Evolutionary conservation across 2,888 invertebrate genomes (phyloP).

Genomic region (Cactoblastis cactorum): DNA sequence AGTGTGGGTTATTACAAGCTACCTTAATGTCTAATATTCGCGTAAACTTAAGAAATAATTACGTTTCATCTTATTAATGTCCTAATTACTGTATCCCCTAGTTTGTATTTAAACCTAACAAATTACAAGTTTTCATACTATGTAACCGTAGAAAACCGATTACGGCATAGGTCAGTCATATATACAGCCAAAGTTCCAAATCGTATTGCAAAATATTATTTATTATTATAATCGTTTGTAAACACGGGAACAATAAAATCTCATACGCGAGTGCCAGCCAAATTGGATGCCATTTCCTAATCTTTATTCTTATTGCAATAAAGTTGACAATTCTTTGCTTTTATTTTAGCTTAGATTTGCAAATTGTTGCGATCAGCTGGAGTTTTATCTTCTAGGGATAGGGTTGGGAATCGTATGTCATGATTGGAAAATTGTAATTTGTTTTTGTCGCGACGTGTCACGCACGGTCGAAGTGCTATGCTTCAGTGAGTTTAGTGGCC

Average conservation of each 20-base stretch:
- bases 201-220: constrained; percentile 23
- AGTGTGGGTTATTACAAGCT: too few species aligned
- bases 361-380: constrained; percentile 2
- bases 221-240: constrained; percentile 31
- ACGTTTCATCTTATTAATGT: too few species aligned
- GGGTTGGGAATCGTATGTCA: constrained; percentile 22
- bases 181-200: constrained; percentile 18
- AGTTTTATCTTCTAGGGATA: constrained; percentile 20
- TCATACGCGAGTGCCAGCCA: constrained; percentile 29
- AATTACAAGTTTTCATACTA: not conserved
- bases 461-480: constrained; percentile 46
- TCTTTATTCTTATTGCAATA: not conserved
- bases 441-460: constrained; percentile 36
- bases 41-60: too few species aligned
- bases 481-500: constrained; percentile 53
- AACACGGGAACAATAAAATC: constrained; percentile 39
- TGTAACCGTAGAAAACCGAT: not conserved
- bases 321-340: not conserved
- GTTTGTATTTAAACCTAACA: not conserved
- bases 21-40: too few species aligned
- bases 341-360: not conserved
- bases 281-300: not conserved
- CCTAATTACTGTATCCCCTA: not conserved
- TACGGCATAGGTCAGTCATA: not conserved
- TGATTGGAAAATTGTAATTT: constrained; percentile 20